phyloP scores from a whole-genome alignment of 2,888 invertebrate species.

The Neoscelio sp. region DNA sequence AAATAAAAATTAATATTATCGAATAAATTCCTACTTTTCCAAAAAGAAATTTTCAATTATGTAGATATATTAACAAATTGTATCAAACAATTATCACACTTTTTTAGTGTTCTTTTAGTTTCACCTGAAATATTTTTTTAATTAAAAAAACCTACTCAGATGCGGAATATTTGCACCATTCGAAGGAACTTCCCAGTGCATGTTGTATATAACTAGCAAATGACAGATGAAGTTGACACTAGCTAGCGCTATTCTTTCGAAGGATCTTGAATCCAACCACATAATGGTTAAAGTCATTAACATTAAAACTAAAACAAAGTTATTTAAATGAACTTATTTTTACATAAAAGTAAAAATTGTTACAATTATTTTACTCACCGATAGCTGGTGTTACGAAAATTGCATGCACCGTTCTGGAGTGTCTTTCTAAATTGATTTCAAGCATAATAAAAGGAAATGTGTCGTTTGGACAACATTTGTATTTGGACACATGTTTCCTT shows the following conservation, averaged over 20 bases:
- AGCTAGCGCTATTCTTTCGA: constrained; percentile 85
- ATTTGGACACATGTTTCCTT: constrained; percentile 84
- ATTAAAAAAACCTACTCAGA: constrained; percentile 82
- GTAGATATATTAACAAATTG: too few relatives aligned
- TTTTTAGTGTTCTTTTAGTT: not conserved
- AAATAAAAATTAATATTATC: constrained; percentile 59
- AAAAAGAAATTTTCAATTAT: too few relatives aligned
- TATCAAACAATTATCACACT: not conserved
- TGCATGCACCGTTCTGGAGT: constrained; percentile 85
- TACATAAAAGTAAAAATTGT: not conserved
- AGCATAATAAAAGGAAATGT: constrained; percentile 86
- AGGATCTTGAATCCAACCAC: constrained; percentile 85
- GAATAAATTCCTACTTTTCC: too few relatives aligned
- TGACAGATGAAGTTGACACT: constrained; percentile 87
- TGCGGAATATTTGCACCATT: constrained; percentile 86
- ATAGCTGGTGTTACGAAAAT: constrained; percentile 85
- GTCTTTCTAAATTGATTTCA: constrained; percentile 85
- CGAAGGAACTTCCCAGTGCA: constrained; percentile 86
- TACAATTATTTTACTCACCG: constrained; percentile 73
- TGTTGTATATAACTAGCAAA: constrained; percentile 85
- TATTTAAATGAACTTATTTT: not conserved
- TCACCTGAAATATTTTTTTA: not conserved
- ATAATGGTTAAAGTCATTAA: constrained; percentile 85
- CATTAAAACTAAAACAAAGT: constrained; percentile 83
- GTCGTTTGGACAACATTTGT: constrained; percentile 84